Evolutionary conservation across 2,888 invertebrate species (phyloP).

Genomic region (Eupithecia vulgata): DNA sequence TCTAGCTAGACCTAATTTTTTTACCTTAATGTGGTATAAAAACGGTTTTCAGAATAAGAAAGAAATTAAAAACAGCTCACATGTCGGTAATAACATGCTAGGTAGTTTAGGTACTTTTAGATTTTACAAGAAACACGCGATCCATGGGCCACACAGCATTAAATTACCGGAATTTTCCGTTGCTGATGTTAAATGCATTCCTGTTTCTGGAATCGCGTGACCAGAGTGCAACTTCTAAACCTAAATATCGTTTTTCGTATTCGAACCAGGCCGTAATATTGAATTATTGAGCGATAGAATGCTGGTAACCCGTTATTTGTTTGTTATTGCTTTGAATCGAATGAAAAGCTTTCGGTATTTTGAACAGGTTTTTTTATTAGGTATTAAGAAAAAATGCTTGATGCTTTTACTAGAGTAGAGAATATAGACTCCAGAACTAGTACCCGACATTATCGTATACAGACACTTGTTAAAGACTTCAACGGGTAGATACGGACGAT

Average conservation of each 20-base stretch:
- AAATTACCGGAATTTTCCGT: constrained; percentile 77
- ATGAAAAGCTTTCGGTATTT: constrained; percentile 4
- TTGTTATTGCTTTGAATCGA: constrained; percentile 7
- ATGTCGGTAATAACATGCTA: constrained; percentile 42
- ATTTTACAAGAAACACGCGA: constrained; percentile 69
- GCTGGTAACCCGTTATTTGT: constrained; percentile 12
- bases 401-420: not conserved
- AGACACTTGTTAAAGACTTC: not conserved
- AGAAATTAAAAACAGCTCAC: constrained; percentile 38
- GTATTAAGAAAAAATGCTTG: not conserved
- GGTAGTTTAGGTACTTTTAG: constrained; percentile 52
- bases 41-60: constrained; percentile 34
- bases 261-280: constrained; percentile 36
- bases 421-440: not conserved
- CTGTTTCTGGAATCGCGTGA: constrained; percentile 73
- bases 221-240: constrained; percentile 55
- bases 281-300: constrained; percentile 21
- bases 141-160: constrained; percentile 65
- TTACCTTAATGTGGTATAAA: constrained; percentile 7
- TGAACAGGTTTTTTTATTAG: constrained; percentile 6
- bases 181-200: constrained; percentile 78
- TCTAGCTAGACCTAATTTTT: not conserved
- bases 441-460: not conserved
- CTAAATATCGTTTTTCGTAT: constrained; percentile 42
- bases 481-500: not conserved